These are phyloP conservation scores for Pecten maximus DNA, from an alignment of 2,888 invertebrate genomes.

Conservation along the genomic window DNA sequence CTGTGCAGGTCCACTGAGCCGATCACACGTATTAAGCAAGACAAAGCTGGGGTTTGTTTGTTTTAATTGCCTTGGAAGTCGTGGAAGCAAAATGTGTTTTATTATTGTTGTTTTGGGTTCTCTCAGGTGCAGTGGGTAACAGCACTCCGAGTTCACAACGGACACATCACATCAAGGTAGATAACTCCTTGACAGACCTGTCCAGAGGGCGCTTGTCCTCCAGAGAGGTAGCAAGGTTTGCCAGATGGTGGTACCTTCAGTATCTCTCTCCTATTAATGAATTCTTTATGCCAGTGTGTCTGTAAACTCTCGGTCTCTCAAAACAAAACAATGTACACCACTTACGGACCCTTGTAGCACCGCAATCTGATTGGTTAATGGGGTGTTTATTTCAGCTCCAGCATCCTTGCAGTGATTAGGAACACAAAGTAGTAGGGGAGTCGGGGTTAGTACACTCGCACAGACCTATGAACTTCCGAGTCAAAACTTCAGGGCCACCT, in stretches of 20 bases:
- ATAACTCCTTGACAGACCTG: slow-evolving; percentile 22
- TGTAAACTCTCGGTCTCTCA: background rate
- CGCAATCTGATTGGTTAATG: slow-evolving; percentile 2
- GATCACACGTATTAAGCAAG: background rate
- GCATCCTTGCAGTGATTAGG: background rate
- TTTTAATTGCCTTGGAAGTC: slow-evolving; percentile 24
- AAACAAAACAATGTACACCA: slow-evolving; percentile 18
- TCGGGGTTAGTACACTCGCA: background rate
- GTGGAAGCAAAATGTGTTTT: slow-evolving; percentile 21
- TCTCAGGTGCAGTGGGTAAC: slow-evolving; percentile 16
- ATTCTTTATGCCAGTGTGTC: slow-evolving; percentile 9
- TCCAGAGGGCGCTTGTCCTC: slow-evolving; percentile 12
- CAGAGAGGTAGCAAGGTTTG: background rate
- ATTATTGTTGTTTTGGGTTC: slow-evolving; percentile 31
- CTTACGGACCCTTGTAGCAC: background rate
- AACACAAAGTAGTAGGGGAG: background rate
- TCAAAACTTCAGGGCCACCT: background rate
- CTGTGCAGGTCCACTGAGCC: slow-evolving; percentile 2
- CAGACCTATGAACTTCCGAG: background rate
- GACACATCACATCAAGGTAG: slow-evolving; percentile 14
- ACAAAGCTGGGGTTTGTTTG: slow-evolving; percentile 16
- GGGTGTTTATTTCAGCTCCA: slow-evolving; percentile 26
- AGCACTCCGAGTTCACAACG: background rate
- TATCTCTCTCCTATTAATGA: background rate
- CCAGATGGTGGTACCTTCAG: background rate